Conservation (phyloP, 2,113 vertebrate species). For the Heptranchias perlo region DNA sequence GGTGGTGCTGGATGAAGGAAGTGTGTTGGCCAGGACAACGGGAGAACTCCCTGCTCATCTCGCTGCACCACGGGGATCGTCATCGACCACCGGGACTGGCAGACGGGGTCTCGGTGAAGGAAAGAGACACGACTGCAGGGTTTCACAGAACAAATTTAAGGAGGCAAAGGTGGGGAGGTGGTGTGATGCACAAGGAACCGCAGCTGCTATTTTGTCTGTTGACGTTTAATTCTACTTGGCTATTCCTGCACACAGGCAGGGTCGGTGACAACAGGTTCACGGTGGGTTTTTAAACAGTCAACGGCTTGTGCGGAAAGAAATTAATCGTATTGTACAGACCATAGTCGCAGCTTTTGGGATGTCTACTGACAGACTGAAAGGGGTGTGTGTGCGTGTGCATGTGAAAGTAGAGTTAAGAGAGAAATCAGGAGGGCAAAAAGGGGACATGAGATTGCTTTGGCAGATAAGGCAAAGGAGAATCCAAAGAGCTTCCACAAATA, state of each 20-base stretch:
- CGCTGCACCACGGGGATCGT: not conserved
- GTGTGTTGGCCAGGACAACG: not conserved
- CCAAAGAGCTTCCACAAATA: too few species aligned
- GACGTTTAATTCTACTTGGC: too few species aligned
- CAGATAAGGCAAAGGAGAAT: too few species aligned
- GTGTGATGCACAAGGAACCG: not conserved
- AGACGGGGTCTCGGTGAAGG: not conserved
- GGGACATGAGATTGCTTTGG: too few species aligned
- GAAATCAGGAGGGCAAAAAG: too few species aligned
- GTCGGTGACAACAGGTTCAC: not conserved
- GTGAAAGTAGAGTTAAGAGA: too few species aligned
- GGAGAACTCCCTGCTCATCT: not conserved
- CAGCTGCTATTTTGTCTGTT: not conserved
- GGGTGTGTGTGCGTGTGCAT: too few species aligned
- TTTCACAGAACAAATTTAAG: not conserved
- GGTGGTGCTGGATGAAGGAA: too few species aligned
- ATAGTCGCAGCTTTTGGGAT: not conserved
- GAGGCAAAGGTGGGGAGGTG: not conserved
- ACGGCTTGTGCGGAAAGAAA: not conserved
- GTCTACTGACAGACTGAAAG: not conserved
- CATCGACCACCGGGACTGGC: not conserved
- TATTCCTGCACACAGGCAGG: not conserved
- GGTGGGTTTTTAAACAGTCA: not conserved
- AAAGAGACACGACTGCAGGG: not conserved
- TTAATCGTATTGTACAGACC: not conserved